Base-by-base conservation (phyloP, 1,140 invertebrate genomes). In the Stegodyphus dumicola region DNA sequence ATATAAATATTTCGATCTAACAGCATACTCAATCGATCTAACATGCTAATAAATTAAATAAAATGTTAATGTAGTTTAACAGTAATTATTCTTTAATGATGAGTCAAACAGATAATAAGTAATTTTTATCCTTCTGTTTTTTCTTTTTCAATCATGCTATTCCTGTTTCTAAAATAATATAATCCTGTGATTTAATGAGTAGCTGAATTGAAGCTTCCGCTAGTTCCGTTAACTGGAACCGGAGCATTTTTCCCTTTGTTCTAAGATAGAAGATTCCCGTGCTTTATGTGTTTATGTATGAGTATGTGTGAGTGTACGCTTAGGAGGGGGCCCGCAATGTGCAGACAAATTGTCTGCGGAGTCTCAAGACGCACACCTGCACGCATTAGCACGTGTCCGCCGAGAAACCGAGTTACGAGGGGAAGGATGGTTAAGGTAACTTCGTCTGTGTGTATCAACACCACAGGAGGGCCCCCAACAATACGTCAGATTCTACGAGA, bases 341-440 rank as follows among this genome's bases (percentile, higher is more conserved):
- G 51, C 18, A 78, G 66, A 78, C 77, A 69, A 78, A 78, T 78
- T 78, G 65, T 69, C 77, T 78, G n/a, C 66, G 11, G 75, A 77
- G 33, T 65, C 15, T 33, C 33, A 77, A 78, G 51, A 78, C 51
- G 33, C 69, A 71, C 78, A 81, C 78, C 78, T 81, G 78, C 78
- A 73, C 53, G 48, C 78, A 81, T 81, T 81, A 64, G 78, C 78
- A 81, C 67, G 78, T 73, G 78, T 71, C 78, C 33, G 66, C 13
- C 10, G 49, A 71, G 67, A 52, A 71, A 81, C 66, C 67, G 18
- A 33, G 67, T 73, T 71, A 17, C 54, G 17, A n/a, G 17, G 48
- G 65, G 53, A 64, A 52, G 7, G 33, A 48, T 33, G 67, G 48
- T 64, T 51, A 71, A 81, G 66, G 67, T 51, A 71, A 81, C 69